Evolutionary conservation across 23 tunicate genomes (phyloP).

Genomic region (Ciona savignyi): DNA sequence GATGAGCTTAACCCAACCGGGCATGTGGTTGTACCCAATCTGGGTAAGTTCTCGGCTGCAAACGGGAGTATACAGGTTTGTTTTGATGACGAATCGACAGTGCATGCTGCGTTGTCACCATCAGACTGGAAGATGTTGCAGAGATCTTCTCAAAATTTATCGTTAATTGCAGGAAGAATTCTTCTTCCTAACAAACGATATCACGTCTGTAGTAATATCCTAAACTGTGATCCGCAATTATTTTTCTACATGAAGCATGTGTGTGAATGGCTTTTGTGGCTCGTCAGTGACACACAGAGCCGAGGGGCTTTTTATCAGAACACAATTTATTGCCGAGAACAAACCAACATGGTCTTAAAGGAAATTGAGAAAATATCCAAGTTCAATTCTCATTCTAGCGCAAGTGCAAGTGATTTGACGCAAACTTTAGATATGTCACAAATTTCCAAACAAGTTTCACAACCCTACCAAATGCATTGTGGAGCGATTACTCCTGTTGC

Average conservation of each 20-base stretch:
- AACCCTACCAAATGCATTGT: too few relatives aligned
- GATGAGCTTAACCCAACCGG: background rate
- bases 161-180: conserved; percentile 23
- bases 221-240: conserved; percentile 2
- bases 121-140: background rate
- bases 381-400: conserved; percentile 3
- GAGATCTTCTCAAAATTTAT: background rate
- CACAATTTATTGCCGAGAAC: conserved; percentile 35
- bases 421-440: background rate
- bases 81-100: conserved; percentile 49
- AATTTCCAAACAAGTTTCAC: background rate
- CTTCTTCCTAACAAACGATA: conserved; percentile 32
- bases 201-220: conserved; percentile 5
- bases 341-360: conserved; percentile 25
- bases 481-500: conserved; percentile 15
- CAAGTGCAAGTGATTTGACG: background rate
- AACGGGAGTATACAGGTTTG: conserved; percentile 40
- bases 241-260: conserved; percentile 32
- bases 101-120: conserved; percentile 22
- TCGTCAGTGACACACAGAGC: conserved; percentile 13
- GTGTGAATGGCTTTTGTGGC: conserved; percentile 66
- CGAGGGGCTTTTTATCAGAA: conserved; percentile 37
- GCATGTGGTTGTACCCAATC: conserved; percentile 12
- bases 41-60: conserved; percentile 49
- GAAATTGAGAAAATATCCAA: conserved; percentile 58